A percentile compares a stretch with the other conserved stretches of the same genome.
Evolutionary conservation across 1,140 invertebrate genomes (phyloP).

Genomic region (Ylistrum balloti): DNA sequence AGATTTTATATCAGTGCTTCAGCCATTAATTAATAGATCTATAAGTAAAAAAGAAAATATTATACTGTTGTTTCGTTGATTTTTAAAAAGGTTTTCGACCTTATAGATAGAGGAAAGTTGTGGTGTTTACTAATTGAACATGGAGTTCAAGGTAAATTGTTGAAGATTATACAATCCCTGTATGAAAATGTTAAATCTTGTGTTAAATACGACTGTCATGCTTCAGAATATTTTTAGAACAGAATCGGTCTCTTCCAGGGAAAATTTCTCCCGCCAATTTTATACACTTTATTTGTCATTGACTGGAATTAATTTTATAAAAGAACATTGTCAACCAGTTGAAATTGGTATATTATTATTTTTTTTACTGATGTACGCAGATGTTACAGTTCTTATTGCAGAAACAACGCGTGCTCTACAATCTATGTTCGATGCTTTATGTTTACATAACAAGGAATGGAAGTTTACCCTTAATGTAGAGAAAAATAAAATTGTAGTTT

Average conservation of each 20-base stretch:
- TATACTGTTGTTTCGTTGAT: no score
- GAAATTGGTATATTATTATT: constrained; percentile 14
- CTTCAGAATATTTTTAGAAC: constrained; percentile 47
- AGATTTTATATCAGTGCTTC: no score
- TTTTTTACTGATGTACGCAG: no score
- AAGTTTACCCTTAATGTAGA: constrained; percentile 50
- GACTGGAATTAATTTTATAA: constrained; percentile 48
- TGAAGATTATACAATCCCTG: constrained; percentile 51
- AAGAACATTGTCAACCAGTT: no score
- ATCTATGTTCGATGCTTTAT: constrained; percentile 52
- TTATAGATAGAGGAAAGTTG: constrained; percentile 46
- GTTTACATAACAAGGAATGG: constrained; percentile 43
- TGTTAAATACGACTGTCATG: constrained; percentile 46
- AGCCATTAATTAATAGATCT: no score
- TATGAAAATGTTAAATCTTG: constrained; percentile 50
- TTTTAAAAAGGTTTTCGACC: constrained; percentile 56
- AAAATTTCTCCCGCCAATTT: constrained; percentile 53
- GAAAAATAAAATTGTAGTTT: constrained; percentile 58
- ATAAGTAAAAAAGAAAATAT: no score
- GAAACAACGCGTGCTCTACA: constrained; percentile 49
- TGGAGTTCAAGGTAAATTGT: constrained; percentile 51
- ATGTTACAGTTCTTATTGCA: no score
- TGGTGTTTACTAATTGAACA: constrained; percentile 43
- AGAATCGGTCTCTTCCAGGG: constrained; percentile 55
- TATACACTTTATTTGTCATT: constrained; percentile 60